Conservation (phyloP, 2,888 invertebrate genomes). For the Troglohyphantes excavatus region DNA sequence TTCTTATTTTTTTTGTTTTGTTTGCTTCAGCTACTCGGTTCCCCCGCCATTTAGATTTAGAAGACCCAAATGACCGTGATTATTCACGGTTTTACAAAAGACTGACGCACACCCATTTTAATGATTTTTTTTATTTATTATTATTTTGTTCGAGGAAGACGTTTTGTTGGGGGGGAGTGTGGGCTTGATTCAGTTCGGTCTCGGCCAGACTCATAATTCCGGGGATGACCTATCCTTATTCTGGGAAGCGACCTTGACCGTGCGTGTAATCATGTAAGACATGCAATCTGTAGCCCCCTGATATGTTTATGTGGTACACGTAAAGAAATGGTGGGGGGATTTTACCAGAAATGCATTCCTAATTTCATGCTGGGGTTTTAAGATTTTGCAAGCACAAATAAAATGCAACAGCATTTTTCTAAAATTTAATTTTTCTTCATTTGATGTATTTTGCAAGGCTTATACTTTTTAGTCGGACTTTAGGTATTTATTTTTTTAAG, state of each 20-base stretch:
- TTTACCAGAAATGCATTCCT: no score
- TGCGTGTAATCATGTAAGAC: neutral
- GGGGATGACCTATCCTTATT: neutral
- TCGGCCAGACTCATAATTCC: neutral
- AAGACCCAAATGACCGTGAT: slow-evolving; percentile 10
- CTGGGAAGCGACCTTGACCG: neutral
- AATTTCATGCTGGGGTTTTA: no score
- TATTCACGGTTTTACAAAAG: slow-evolving; percentile 15
- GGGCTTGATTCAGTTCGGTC: neutral
- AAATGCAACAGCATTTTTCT: no score
- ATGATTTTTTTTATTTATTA: no score
- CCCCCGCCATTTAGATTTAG: slow-evolving; percentile 7
- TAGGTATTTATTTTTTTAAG: no score
- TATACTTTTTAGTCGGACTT: no score
- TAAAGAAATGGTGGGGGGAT: no score
- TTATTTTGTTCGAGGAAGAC: neutral
- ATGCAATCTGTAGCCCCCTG: neutral
- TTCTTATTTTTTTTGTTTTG: neutral
- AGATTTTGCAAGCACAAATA: no score
- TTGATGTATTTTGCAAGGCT: no score
- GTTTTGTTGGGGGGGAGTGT: neutral
- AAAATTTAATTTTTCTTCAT: no score
- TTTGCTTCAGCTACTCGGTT: neutral
- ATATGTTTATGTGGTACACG: neutral
- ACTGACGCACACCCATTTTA: neutral